Evolutionary conservation across 2,797 vertebrate genomes (phyloP).

Genomic region (Bryconaethiops microstoma): DNA sequence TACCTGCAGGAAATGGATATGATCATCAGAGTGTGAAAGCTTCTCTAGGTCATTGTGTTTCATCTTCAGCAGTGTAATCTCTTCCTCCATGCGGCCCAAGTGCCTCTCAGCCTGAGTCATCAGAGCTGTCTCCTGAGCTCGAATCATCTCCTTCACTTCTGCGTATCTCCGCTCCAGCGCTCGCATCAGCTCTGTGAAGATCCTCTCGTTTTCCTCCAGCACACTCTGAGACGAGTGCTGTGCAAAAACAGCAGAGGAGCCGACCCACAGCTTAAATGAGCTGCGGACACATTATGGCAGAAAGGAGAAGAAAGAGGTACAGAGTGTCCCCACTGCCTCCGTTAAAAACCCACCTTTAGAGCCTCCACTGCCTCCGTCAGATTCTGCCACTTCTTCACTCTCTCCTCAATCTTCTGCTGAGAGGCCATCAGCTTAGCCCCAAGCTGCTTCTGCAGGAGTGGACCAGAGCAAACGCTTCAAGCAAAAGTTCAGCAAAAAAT

Average conservation of each 20-base stretch:
- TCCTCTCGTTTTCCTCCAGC: slow-evolving; percentile 77
- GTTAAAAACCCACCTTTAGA: slow-evolving; percentile 67
- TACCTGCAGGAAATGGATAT: slow-evolving; percentile 82
- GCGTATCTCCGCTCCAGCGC: slow-evolving; percentile 76
- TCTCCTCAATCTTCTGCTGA: slow-evolving; percentile 78
- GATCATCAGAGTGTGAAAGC: slow-evolving; percentile 77
- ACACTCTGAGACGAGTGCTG: slow-evolving; percentile 77
- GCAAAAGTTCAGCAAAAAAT: not conserved
- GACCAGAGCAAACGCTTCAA: not conserved
- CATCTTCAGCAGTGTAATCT: slow-evolving; percentile 81
- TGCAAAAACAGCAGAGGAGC: not conserved
- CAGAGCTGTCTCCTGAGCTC: slow-evolving; percentile 69
- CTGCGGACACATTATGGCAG: not conserved
- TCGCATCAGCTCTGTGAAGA: slow-evolving; percentile 77
- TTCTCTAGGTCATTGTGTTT: slow-evolving; percentile 73
- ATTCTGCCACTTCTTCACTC: slow-evolving; percentile 80
- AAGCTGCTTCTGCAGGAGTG: slow-evolving; percentile 75
- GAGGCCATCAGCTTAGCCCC: slow-evolving; percentile 73
- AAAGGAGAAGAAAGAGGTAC: not conserved
- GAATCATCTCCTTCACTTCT: slow-evolving; percentile 78
- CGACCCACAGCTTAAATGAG: not conserved
- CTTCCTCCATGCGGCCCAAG: slow-evolving; percentile 79
- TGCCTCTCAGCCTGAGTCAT: slow-evolving; percentile 70
- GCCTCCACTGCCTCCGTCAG: slow-evolving; percentile 75
- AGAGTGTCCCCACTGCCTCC: too few species aligned